Base-by-base conservation (phyloP, 1,140 invertebrate genomes). In the Camponotus vicinus region DNA sequence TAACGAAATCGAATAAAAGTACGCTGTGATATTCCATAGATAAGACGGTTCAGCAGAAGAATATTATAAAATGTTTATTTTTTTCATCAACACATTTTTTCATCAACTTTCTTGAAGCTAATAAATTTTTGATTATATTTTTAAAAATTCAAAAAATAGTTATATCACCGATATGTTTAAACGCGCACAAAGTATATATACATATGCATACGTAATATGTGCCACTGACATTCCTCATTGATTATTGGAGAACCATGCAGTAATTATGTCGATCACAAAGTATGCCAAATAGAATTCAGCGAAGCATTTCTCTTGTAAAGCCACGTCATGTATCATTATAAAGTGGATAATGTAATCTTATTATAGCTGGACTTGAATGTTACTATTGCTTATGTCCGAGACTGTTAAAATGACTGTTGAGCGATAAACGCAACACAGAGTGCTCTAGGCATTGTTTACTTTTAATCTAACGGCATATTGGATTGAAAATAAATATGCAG, bases 331-430 rank as follows among this genome's bases (percentile, higher is more conserved):
- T 84, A 88, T 90, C 86, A 87, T 90, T 90, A 83, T 84, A 86
- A 89, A 90, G 79, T 86, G 70, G 59, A 87, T 91, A 83, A 86
- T 90, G 67, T 88, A 92, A 92, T 80, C 77, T 69, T 80, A 80
- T 80, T 69, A 80, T 37, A n/a, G 45, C 49, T 52, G 64, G 64
- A 79, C 77, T 80, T 55, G 45, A 70, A 80, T 49, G 40, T 80
- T 70, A 57, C 21, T 66, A 21, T 69, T 80, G 49, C 34, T 69
- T 69, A 52, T 69, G 42, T 70, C 67, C 9, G 52, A 83, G 70
- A 40, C 0, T 11, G 15, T 42, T 9, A 15, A 45, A 73, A 73
- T 75, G 2, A 57, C 8, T 37, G 52, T 7, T n/a, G 11, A 7
- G 2, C 57, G 37, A 61, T 2, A 11, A 76, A 8, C 63, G n/a